These are phyloP conservation scores for Elephantulus edwardii DNA, from an alignment of 2,113 vertebrate species.

Conservation along the genomic window DNA sequence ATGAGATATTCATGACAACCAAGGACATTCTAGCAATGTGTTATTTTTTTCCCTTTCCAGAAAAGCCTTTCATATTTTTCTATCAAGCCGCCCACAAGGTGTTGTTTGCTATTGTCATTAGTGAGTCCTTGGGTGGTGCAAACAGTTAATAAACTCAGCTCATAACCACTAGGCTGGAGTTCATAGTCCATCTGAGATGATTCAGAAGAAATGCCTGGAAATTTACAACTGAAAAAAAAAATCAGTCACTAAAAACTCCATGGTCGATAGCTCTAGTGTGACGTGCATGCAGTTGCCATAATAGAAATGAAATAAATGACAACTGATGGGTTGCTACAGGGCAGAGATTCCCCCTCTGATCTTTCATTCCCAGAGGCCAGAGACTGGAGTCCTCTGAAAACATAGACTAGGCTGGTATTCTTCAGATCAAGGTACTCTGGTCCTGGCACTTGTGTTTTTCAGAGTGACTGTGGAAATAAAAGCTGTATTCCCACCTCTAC, in stretches of 20 bases:
- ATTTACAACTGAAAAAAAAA: not conserved
- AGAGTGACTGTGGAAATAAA: not conserved
- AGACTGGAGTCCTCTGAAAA: not conserved
- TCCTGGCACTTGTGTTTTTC: fast-evolving
- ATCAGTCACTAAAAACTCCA: not conserved
- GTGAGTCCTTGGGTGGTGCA: not conserved
- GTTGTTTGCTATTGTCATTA: not conserved
- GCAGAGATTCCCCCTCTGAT: not conserved
- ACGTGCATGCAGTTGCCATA: not conserved
- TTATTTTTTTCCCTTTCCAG: not conserved
- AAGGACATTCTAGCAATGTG: not conserved
- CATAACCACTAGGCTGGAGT: not conserved
- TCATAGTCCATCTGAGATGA: not conserved
- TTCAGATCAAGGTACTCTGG: not conserved
- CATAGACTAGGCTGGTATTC: not conserved
- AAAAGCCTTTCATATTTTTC: not conserved
- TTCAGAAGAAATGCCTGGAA: not conserved
- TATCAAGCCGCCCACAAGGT: too few species aligned
- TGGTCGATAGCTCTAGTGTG: not conserved
- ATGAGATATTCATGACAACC: not conserved
- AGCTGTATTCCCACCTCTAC: too few species aligned
- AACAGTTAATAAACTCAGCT: not conserved
- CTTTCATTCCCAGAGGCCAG: fast-evolving
- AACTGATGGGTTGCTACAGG: not conserved
- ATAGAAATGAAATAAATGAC: not conserved